phyloP scores from a whole-genome alignment of 2,888 invertebrate species.

The Coremacera marginata region DNA sequence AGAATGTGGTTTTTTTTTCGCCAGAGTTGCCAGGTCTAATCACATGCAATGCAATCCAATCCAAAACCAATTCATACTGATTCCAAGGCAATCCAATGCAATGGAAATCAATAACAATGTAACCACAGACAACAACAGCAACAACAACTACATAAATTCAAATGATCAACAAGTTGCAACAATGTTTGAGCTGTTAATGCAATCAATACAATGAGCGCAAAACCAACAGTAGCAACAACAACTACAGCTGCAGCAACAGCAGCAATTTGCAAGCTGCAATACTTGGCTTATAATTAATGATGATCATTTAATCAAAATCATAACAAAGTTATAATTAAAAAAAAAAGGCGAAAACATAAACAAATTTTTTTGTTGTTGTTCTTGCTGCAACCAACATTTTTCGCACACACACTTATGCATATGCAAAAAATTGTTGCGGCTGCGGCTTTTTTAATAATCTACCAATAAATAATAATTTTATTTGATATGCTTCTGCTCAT shows the following conservation, averaged over 20 bases:
- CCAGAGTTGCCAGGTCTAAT: slow-evolving; percentile 42
- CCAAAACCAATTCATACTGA: slow-evolving; percentile 41
- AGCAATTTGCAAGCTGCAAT: slow-evolving; percentile 33
- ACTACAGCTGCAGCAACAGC: slow-evolving; percentile 37
- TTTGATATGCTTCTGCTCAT: too few relatives aligned
- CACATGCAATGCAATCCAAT: slow-evolving; percentile 51
- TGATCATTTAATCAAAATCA: slow-evolving; percentile 8
- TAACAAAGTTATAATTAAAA: background rate
- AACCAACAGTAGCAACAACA: slow-evolving; percentile 41
- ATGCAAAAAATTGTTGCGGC: background rate
- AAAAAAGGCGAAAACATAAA: background rate
- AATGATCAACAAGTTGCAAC: slow-evolving; percentile 43
- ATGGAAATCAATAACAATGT: slow-evolving; percentile 38
- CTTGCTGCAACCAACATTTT: background rate
- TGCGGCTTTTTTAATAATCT: background rate
- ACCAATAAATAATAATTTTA: too few relatives aligned
- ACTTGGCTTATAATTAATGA: slow-evolving; percentile 22
- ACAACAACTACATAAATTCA: slow-evolving; percentile 55
- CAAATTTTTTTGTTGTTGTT: background rate
- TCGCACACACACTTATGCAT: background rate
- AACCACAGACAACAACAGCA: slow-evolving; percentile 43
- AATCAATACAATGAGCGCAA: slow-evolving; percentile 38
- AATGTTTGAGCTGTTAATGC: slow-evolving; percentile 24
- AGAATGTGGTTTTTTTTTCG: slow-evolving; percentile 33
- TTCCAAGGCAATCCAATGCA: slow-evolving; percentile 33